Conservation (phyloP, 1,140 invertebrate species). For the Brachionus rotundiformis region DNA sequence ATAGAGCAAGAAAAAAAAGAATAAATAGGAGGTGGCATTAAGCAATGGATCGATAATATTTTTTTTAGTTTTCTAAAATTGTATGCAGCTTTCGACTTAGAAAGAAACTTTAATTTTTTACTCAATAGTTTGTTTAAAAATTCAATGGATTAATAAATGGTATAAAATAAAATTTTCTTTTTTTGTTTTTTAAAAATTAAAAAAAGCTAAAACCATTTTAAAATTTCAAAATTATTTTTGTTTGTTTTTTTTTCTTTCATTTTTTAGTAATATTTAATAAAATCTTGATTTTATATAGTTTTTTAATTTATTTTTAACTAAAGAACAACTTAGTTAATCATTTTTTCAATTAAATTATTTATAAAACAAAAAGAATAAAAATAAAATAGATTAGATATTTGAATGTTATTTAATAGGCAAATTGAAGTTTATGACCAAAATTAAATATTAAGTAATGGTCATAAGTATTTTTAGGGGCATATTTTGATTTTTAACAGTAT, state of each 20-base stretch:
- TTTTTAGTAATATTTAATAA: slow-evolving; percentile 14
- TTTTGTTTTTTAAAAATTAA: slow-evolving; percentile 6
- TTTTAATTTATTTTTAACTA: not conserved
- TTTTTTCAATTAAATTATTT: no score
- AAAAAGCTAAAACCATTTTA: slow-evolving; percentile 4
- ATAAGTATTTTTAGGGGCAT: no score
- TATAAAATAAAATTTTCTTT: slow-evolving; percentile 24
- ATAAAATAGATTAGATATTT: no score
- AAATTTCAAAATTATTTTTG: not conserved
- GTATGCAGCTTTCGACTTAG: slow-evolving; percentile 26
- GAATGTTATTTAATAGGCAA: no score
- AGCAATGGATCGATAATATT: slow-evolving; percentile 28
- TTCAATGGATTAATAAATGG: slow-evolving; percentile 38
- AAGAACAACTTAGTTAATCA: no score
- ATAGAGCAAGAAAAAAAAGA: not conserved
- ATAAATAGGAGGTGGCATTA: not conserved
- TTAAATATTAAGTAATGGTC: no score
- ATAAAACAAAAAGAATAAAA: no score
- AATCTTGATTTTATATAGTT: not conserved
- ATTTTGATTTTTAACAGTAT: no score
- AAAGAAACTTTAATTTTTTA: not conserved
- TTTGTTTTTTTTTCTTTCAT: slow-evolving; percentile 6
- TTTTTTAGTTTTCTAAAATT: slow-evolving; percentile 11
- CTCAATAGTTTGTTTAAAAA: not conserved
- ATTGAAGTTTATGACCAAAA: no score